Percentiles rank a stretch among this genome's conserved stretches.
These are phyloP conservation scores for Agonopterix heracliana DNA, from an alignment of 2,888 invertebrate species.

Conservation along the genomic window DNA sequence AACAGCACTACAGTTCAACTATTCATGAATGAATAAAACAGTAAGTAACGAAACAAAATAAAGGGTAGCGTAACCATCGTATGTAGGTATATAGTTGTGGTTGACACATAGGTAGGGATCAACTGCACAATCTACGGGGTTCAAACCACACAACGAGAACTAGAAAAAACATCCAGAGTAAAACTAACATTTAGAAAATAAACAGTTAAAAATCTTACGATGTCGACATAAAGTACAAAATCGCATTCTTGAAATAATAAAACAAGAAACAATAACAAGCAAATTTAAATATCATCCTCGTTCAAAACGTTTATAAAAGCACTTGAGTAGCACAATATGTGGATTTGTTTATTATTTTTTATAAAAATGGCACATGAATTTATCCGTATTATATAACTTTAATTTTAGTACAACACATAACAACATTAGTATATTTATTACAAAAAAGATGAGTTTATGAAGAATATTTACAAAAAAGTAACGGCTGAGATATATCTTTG, in stretches of 20 bases:
- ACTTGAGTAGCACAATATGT: conserved; percentile 67
- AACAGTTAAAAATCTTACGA: conserved; percentile 37
- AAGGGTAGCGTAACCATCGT: conserved; percentile 9
- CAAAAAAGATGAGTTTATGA: conserved; percentile 36
- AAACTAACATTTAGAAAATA: conserved; percentile 20
- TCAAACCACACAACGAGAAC: conserved; percentile 14
- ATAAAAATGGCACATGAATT: conserved; percentile 68
- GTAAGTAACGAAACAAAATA: no score
- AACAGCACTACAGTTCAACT: conserved; percentile 15
- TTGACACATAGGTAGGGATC: conserved; percentile 13
- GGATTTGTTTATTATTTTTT: conserved; percentile 34
- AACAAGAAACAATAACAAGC: conserved; percentile 57
- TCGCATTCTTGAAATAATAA: conserved; percentile 43
- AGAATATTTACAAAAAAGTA: conserved; percentile 62
- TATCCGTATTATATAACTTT: conserved; percentile 44
- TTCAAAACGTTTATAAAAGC: conserved; percentile 65
- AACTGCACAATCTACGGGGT: conserved; percentile 30
- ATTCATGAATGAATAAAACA: conserved; percentile 5
- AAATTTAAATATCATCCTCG: conserved; percentile 70
- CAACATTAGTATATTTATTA: conserved; percentile 44
- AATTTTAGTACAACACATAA: conserved; percentile 56
- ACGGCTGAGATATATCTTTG: conserved; percentile 30
- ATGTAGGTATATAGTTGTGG: conserved; percentile 5
- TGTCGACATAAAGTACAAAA: conserved; percentile 29
- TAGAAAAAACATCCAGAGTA: conserved; percentile 16